Evolutionary conservation across 2,797 vertebrate species (phyloP).

Genomic region (Myotis planiceps): DNA sequence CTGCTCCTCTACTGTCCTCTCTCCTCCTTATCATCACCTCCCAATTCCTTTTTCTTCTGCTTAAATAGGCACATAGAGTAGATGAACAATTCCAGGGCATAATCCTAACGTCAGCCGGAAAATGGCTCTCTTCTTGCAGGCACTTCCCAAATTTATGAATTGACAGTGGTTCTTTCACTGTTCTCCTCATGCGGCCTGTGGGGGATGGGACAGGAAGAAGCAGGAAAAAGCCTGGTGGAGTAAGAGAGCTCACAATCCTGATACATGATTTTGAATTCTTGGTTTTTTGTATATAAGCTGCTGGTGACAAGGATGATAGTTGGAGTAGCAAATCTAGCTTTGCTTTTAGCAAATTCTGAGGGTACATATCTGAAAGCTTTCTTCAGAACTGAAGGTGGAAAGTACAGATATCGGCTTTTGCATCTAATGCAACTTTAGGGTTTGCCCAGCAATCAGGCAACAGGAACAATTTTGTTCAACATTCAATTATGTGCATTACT

Average conservation of each 20-base stretch:
- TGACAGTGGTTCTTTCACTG: neutral
- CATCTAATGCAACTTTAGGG: neutral
- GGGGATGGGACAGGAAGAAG: neutral
- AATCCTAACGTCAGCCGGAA: neutral
- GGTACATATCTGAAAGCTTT: neutral
- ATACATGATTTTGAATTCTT: neutral
- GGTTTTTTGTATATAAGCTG: neutral
- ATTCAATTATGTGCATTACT: neutral
- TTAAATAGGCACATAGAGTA: neutral
- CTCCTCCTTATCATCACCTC: neutral
- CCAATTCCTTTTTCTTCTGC: neutral
- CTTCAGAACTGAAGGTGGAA: neutral
- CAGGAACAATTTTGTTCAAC: neutral
- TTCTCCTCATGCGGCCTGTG: neutral
- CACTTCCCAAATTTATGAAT: neutral
- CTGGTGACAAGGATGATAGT: neutral
- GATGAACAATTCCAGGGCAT: neutral
- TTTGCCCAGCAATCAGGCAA: neutral
- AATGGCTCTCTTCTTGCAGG: neutral
- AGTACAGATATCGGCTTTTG: neutral
- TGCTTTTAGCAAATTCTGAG: neutral
- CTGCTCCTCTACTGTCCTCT: neutral
- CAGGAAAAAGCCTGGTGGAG: neutral
- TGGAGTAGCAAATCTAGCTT: neutral
- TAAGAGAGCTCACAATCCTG: neutral